These are phyloP conservation scores for Microcebus griseorufus DNA, from an alignment of 2,113 vertebrate genomes.

Conservation along the genomic window DNA sequence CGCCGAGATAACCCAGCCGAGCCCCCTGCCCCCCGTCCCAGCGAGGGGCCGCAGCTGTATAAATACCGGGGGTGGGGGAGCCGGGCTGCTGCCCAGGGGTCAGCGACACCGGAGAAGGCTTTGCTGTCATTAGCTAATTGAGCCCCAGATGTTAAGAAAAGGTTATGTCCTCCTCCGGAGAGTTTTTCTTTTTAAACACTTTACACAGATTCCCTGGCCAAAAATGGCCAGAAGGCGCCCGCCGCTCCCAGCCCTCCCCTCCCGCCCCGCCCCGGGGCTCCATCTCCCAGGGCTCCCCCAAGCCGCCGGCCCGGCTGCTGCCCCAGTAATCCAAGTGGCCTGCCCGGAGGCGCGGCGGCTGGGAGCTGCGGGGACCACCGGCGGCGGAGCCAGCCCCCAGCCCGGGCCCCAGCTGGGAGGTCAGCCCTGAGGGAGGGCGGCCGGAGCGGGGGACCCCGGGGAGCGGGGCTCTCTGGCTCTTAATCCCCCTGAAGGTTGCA, in stretches of 20 bases:
- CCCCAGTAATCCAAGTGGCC: constrained; percentile 63
- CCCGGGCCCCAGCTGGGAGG: constrained; percentile 64
- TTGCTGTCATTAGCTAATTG: constrained; percentile 84
- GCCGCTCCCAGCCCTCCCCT: neutral
- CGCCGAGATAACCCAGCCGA: constrained; percentile 74
- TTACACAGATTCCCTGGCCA: constrained; percentile 64
- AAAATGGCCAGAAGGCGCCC: constrained; percentile 31
- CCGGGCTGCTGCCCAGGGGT: constrained; percentile 74
- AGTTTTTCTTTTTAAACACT: constrained; percentile 81
- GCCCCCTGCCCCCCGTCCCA: constrained; percentile 67
- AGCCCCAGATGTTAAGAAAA: constrained; percentile 84
- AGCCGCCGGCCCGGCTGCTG: constrained; percentile 1
- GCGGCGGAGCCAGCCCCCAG: constrained; percentile 61
- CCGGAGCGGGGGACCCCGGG: constrained; percentile 62
- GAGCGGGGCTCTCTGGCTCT: constrained; percentile 63
- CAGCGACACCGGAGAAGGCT: constrained; percentile 83
- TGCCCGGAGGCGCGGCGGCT: constrained; percentile 61
- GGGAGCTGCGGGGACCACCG: constrained; percentile 68
- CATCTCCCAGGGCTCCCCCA: neutral
- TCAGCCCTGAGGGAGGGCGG: constrained; percentile 67
- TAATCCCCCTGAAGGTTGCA: constrained; percentile 75
- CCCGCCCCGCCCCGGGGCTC: neutral
- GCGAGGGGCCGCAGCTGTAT: constrained; percentile 79
- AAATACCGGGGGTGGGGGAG: constrained; percentile 76
- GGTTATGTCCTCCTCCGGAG: constrained; percentile 82